Evolutionary conservation across 2,797 vertebrate genomes (phyloP), one percentile per base, ranked within the genome.

Genomic region (Esox masquinongy): DNA sequence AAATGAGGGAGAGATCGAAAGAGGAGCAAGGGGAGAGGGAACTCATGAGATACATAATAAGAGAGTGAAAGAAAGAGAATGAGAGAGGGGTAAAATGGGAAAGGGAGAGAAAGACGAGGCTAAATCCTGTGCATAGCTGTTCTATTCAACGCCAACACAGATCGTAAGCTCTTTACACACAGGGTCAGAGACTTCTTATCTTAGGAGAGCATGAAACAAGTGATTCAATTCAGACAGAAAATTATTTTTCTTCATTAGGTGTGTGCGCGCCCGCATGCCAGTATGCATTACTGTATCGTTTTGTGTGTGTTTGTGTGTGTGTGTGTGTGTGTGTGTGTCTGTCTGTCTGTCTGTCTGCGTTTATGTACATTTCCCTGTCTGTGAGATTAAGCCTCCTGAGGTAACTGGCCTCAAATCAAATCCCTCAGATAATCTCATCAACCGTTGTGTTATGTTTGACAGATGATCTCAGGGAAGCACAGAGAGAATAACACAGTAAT

Each of bases 361-460:
- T 31, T 68, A 34, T 68, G 66, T 68, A 2, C 17, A 31, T 68
- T 34, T 68, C 16, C 19, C 15, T 68, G 67, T 39, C 9, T 24
- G 36, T 73, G 72, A 63, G 72, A 31, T 22, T 73, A 36, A 4
- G 56, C 7, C 39, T 68, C 34, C 29, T 24, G 67, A 70, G 17
- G 51, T 49, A 73, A 79, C 26, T 76, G 59, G 59, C 29, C 34
- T 61, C 59, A 77, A 72, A 72, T 74, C 47, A 70, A 68, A 74
- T 49, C 61, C 19, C 19, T 59, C n/a, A 22, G 36, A 59, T 79
- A 79, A 74, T 74, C 72, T 70, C 59, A 79, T 74, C 68, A 74
- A 29, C 9, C 51, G 1, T 5, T 34, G 22, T 29, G 49, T 68
- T 19, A 22, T 15, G n/a, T 74, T 68, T 31, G 47, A 53, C 51